Percentiles rank a stretch among this genome's conserved stretches.
Conservation (phyloP, 2,797 vertebrate genomes). For the Danio kyathit region DNA sequence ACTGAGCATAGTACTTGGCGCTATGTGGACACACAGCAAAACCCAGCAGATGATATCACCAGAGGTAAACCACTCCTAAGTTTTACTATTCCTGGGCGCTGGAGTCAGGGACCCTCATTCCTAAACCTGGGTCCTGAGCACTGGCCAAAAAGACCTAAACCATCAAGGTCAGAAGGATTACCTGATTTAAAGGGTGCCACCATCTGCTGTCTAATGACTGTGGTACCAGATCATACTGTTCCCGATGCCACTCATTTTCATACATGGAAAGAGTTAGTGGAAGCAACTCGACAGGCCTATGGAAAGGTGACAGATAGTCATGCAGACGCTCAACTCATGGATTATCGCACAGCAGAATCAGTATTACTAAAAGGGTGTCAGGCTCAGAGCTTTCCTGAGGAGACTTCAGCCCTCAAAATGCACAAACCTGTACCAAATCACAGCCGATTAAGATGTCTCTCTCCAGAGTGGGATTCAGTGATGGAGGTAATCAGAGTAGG, state of each 20-base stretch:
- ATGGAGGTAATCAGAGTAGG: background rate
- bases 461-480: slow-evolving; percentile 3
- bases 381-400: background rate
- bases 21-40: too few relatives aligned
- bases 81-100: too few relatives aligned
- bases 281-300: too few relatives aligned
- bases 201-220: background rate
- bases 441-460: background rate
- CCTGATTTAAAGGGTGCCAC: background rate
- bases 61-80: too few relatives aligned
- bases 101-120: background rate
- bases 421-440: background rate
- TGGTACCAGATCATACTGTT: background rate
- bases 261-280: too few relatives aligned
- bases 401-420: background rate
- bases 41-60: too few relatives aligned
- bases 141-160: slow-evolving; percentile 11
- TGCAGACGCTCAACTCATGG: too few relatives aligned
- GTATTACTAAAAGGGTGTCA: background rate
- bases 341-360: background rate
- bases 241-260: background rate
- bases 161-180: too few relatives aligned
- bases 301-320: too few relatives aligned
- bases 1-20: too few relatives aligned
- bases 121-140: background rate